Evolutionary conservation across 2,797 vertebrate genomes (phyloP), one percentile per base, ranked within the genome.

Genomic region (Esox masquinongy): DNA sequence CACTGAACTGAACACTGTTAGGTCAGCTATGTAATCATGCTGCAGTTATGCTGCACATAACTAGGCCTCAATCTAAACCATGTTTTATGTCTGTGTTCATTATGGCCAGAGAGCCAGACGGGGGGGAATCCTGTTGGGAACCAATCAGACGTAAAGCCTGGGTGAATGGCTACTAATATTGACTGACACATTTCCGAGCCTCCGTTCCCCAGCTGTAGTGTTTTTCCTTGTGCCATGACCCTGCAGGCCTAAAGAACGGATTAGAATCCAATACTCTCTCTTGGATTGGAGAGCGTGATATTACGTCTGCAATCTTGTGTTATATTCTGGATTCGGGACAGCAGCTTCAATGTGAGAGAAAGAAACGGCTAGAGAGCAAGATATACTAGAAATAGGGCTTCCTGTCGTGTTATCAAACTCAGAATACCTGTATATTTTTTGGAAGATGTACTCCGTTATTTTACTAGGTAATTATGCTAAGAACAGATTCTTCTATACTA

Each of bases 341-440:
- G 53, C 19, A 59, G 53, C 53, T n/a, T 16, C 17, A 19, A 68
- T 19, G 68, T 22, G 77, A 84, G 59, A 76, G 50, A 31, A 24
- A n/a, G 22, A 49, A n/a, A 39, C 3, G 14, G 29, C 1, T 17
- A 47, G 11, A 47, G n/a, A 15, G 26, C 11, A 7, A 39, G 47
- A 26, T 24, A 50, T 26, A 66, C 26, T 3, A 17, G 31, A 47
- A 47, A 47, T 47, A 43, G 1, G 34, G 4, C 19, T 22, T 19
- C 8, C 17, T 43, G 67, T 68, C 1, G 11, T 68, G 36, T 43
- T 47, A 47, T 47, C 36, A 39, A 36, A 36, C 66, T 36, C 66
- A 14, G 63, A 66, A 14, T 67, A 19, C 34, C 67, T 4, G 24
- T 31, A 47, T 14, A 11, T 47, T 47, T 11, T 47, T 47, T 5